phyloP scores from a whole-genome alignment of 2,888 invertebrate species.

The Rutpela maculata region DNA sequence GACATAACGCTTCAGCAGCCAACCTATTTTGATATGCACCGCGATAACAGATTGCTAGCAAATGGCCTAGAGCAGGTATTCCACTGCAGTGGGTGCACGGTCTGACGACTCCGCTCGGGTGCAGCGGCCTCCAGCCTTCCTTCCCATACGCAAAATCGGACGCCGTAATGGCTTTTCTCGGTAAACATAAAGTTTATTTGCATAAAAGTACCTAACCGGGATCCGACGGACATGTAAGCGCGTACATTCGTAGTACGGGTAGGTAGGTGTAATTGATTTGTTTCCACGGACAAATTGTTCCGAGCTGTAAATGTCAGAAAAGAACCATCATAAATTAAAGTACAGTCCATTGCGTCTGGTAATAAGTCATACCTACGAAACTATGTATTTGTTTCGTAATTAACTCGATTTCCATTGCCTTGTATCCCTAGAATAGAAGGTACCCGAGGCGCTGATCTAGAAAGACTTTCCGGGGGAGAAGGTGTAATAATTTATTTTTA shows the following conservation, averaged over 20 bases:
- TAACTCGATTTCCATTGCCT: too few relatives aligned
- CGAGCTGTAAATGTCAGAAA: too few relatives aligned
- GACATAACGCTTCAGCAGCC: conserved; percentile 42
- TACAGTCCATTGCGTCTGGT: too few relatives aligned
- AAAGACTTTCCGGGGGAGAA: too few relatives aligned
- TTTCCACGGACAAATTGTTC: background rate
- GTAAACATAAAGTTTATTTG: conserved; percentile 39
- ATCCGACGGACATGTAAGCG: conserved; percentile 13
- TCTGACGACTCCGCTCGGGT: conserved; percentile 33
- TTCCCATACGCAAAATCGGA: conserved; percentile 38
- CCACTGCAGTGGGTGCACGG: conserved; percentile 37
- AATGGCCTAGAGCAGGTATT: conserved; percentile 42
- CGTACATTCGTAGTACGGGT: background rate
- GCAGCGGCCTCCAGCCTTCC: conserved; percentile 39
- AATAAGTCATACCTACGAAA: too few relatives aligned
- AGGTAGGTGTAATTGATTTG: conserved; percentile 1
- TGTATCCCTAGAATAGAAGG: too few relatives aligned
- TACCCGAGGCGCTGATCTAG: too few relatives aligned
- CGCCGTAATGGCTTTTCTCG: conserved; percentile 39
- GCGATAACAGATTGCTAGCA: conserved; percentile 41
- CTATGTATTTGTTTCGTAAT: too few relatives aligned
- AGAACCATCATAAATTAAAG: too few relatives aligned
- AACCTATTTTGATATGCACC: conserved; percentile 43
- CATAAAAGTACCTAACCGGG: conserved; percentile 24
- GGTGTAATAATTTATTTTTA: too few relatives aligned